These are phyloP conservation scores for Rhinoraja longicauda DNA, from an alignment of 2,797 vertebrate species.

Conservation along the genomic window DNA sequence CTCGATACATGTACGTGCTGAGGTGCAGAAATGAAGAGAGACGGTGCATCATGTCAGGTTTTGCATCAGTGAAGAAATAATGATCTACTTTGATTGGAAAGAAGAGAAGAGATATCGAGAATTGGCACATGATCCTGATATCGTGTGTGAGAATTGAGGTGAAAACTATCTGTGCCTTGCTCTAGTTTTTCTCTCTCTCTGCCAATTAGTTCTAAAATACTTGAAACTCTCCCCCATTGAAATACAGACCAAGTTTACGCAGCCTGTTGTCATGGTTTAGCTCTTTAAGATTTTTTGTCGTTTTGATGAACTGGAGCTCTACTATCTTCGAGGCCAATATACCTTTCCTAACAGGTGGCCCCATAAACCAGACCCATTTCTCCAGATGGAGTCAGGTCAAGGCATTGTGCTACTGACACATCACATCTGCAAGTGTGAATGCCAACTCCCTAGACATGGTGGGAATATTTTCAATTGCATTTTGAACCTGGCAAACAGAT, in stretches of 20 bases:
- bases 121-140: too few species aligned
- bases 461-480: neutral
- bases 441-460: neutral
- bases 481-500: neutral
- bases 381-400: neutral
- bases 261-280: neutral
- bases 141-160: too few species aligned
- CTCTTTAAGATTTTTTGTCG: neutral
- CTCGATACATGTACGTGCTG: too few species aligned
- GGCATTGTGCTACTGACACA: neutral
- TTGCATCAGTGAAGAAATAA: too few species aligned
- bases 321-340: neutral
- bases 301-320: neutral
- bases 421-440: neutral
- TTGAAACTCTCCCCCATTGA: neutral
- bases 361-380: neutral
- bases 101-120: too few species aligned
- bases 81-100: too few species aligned
- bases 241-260: neutral
- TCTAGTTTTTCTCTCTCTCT: neutral
- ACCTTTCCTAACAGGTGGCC: neutral
- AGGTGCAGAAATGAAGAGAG: too few species aligned
- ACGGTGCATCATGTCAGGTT: too few species aligned
- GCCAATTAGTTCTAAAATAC: neutral
- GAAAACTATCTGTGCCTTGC: neutral